phyloP scores from a whole-genome alignment of 2,797 vertebrate genomes.

The Oreonectes daqikongensis region DNA sequence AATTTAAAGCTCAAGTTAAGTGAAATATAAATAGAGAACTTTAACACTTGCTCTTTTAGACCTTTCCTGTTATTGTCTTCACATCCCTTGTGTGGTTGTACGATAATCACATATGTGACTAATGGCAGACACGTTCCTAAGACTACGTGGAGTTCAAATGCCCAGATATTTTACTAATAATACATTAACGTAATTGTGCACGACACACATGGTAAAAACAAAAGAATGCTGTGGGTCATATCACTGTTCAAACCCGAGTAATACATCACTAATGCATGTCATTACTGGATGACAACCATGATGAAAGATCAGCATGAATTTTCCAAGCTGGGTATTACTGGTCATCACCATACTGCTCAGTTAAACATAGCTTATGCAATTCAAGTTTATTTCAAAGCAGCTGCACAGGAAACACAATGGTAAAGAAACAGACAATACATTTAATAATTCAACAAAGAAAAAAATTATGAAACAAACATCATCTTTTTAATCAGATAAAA shows the following conservation, averaged over 20 bases:
- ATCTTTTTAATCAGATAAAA: too few species aligned
- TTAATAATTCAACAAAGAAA: too few species aligned
- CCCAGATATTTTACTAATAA: neutral
- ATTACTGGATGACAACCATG: neutral
- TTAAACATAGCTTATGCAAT: too few species aligned
- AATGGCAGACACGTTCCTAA: neutral
- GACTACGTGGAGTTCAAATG: slow-evolving; percentile 10
- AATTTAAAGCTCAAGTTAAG: slow-evolving; percentile 31
- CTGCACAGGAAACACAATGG: too few species aligned
- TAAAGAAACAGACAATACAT: too few species aligned
- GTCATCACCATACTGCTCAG: too few species aligned
- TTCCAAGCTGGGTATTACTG: neutral
- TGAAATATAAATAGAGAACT: slow-evolving; percentile 27
- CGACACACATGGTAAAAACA: neutral
- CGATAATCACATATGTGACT: slow-evolving; percentile 6
- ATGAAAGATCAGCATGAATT: neutral
- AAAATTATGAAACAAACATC: too few species aligned
- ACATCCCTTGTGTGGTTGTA: neutral
- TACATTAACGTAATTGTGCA: neutral
- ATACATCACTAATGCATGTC: slow-evolving; percentile 8
- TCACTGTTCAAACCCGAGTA: neutral
- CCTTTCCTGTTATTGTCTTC: slow-evolving; percentile 30
- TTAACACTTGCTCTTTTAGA: neutral
- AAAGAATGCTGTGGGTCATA: neutral
- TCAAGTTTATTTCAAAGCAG: too few species aligned